These are phyloP conservation scores for Atta colombica DNA, from an alignment of 1,140 invertebrate species.

Conservation along the genomic window DNA sequence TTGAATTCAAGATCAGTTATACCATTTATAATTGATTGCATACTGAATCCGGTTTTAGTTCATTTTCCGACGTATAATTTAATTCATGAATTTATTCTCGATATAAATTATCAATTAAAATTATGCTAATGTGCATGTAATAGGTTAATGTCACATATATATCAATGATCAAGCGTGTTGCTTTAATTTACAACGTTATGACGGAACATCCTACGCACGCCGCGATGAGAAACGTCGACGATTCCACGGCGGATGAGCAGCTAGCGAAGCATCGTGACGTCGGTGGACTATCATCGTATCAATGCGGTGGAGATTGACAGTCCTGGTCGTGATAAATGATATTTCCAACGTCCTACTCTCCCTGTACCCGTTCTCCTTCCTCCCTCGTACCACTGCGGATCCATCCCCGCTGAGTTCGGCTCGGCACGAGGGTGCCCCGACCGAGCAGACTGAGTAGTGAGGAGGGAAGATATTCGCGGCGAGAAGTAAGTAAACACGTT, in stretches of 20 bases:
- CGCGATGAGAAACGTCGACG: constrained; percentile 54
- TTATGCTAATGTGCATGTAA: constrained; percentile 23
- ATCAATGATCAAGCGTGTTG: constrained; percentile 4
- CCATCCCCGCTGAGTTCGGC: constrained; percentile 77
- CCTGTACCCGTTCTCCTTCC: constrained; percentile 49
- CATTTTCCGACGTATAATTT: background rate
- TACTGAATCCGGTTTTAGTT: background rate
- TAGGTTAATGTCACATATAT: constrained; percentile 5
- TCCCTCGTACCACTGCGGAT: constrained; percentile 61
- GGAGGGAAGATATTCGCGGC: constrained; percentile 76
- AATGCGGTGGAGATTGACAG: constrained; percentile 85
- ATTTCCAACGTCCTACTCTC: constrained; percentile 69
- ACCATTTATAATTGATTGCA: constrained; percentile 13
- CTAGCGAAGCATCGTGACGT: constrained; percentile 76
- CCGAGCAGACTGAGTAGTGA: constrained; percentile 58
- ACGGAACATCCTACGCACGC: constrained; percentile 32
- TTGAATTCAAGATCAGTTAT: constrained; percentile 7
- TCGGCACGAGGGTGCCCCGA: constrained; percentile 69
- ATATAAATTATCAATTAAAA: constrained; percentile 24
- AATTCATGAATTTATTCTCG: constrained; percentile 15
- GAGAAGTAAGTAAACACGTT: constrained; percentile 83
- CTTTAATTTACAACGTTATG: constrained; percentile 61
- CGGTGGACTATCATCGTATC: constrained; percentile 83
- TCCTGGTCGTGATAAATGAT: constrained; percentile 84
- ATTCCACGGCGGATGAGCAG: constrained; percentile 51